Evolutionary conservation across 2,888 invertebrate species (phyloP).

Genomic region (Apodemia arnacis): DNA sequence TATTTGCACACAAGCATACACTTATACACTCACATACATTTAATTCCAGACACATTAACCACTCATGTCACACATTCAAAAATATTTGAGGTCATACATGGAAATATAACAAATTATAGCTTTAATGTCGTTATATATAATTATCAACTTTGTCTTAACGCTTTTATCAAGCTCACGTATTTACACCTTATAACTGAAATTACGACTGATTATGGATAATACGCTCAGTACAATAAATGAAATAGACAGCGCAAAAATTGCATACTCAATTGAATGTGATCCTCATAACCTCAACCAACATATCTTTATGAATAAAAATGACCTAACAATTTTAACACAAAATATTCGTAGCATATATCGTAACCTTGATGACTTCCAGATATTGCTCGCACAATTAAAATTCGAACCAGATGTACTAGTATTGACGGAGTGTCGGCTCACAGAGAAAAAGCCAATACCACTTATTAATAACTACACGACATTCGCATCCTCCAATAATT

Average conservation of each 20-base stretch:
- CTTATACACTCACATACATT: not conserved
- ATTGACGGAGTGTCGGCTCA: not conserved
- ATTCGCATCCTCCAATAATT: not conserved
- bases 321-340: not conserved
- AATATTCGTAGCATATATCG: not conserved
- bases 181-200: not conserved
- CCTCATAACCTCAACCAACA: not conserved
- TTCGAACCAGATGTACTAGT: not conserved
- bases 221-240: not conserved
- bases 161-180: not conserved
- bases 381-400: not conserved
- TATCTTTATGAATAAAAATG: not conserved
- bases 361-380: not conserved
- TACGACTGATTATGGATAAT: not conserved
- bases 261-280: not conserved
- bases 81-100: no score
- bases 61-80: not conserved
- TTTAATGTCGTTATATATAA: not conserved
- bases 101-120: not conserved
- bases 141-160: not conserved
- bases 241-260: slow-evolving; percentile 7
- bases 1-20: no score
- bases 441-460: not conserved
- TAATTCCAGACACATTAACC: not conserved
- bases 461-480: not conserved